These are phyloP conservation scores for Tinea pellionella DNA, from an alignment of 2,888 invertebrate genomes.

Conservation along the genomic window DNA sequence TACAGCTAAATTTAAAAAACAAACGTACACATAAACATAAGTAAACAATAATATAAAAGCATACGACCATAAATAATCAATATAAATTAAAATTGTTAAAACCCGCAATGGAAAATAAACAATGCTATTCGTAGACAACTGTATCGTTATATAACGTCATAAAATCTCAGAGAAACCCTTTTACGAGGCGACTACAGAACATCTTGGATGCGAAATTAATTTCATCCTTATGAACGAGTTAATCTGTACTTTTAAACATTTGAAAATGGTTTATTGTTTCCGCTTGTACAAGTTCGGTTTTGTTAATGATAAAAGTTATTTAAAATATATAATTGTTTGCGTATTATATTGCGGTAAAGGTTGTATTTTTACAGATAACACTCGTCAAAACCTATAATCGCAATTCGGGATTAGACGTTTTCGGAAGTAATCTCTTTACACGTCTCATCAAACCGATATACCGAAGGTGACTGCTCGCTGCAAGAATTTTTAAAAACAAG, in stretches of 20 bases:
- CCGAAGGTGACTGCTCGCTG: no score
- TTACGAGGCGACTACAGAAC: background rate
- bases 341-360: no score
- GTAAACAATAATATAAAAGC: no score
- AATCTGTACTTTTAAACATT: conserved; percentile 6
- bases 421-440: no score
- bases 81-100: background rate
- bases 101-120: background rate
- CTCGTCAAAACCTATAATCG: no score
- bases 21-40: no score
- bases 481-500: no score
- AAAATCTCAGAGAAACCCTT: conserved; percentile 2
- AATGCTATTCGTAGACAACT: background rate
- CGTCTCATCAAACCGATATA: no score
- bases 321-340: background rate
- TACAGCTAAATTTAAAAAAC: no score
- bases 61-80: no score
- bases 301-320: background rate
- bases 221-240: conserved; percentile 10
- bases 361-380: no score
- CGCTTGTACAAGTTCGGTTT: background rate
- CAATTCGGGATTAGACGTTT: no score
- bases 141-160: conserved; percentile 4
- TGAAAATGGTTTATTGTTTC: conserved; percentile 6
- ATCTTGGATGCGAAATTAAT: conserved; percentile 8